Evolutionary conservation across 2,113 vertebrate genomes (phyloP), one percentile per base, ranked within the genome.

Genomic region (Oenanthe melanoleuca): DNA sequence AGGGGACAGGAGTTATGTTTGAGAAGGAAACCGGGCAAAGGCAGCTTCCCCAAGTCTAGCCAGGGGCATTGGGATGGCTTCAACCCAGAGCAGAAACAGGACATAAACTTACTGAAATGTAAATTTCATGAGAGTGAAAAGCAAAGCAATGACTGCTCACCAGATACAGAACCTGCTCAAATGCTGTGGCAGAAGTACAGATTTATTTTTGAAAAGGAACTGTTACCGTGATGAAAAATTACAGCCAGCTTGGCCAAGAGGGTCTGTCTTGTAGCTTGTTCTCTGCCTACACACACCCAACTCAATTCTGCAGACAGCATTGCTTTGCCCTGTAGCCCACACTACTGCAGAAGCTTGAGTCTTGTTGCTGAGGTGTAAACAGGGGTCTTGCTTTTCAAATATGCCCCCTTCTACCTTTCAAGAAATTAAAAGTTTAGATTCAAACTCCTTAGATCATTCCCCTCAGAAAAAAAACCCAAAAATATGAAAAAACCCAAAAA

Each of bases 251-350:
- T 59, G 59, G 53, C 44, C 57, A n/a, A 26, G 53, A 53, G 12
- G 14, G 11, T 69, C 5, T 6, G 1, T 23, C 22, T 42, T 33
- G 6, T 5, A n/a, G 42, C 47, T 56, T 18, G 8, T 24, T 56
- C 71, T 49, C 42, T 49, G 53, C n/a, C 77, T 34, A 17, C 42
- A 33, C 28, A 23, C 22, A 61, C 21, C 15, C 2, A 6, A 14
- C 16, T 25, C 0, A 0, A 19, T 23, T 19, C 19, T 49, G 44
- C 6, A 66, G 15, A 1, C 2, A 56, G 37, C 40, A 26, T 25
- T 12, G 23, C 64, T 28, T 25, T 33, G 63, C 28, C 16, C 49
- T 26, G 12, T 1, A 34, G 34, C 44, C 70, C 56, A 23, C 19
- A 60, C 25, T 29, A 33, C 45, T 7, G 52, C 52, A 26, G 9